phyloP scores from a whole-genome alignment of 1,140 invertebrate genomes.

The Nebria ingens region DNA sequence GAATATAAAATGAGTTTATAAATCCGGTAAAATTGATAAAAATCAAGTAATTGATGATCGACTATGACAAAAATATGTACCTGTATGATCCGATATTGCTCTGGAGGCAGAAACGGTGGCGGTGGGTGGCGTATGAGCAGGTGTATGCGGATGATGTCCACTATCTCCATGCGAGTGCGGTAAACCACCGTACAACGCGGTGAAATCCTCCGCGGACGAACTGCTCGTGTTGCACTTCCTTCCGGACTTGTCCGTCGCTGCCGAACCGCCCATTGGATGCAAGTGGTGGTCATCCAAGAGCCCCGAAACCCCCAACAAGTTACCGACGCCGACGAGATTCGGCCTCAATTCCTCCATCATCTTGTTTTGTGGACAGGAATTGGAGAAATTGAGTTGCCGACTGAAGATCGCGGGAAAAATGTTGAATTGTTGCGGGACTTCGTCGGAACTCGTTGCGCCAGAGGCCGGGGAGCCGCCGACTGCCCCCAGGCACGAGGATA shows the following conservation, averaged over 20 bases:
- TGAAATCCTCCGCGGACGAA: constrained; percentile 71
- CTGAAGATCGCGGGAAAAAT: constrained; percentile 83
- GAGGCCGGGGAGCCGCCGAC: constrained; percentile 32
- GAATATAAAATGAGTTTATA: no score
- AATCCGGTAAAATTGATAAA: no score
- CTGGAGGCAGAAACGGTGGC: constrained; percentile 33
- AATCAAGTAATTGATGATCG: no score
- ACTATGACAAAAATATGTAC: no score
- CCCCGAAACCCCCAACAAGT: constrained; percentile 61
- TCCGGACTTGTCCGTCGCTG: constrained; percentile 41
- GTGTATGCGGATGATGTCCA: constrained; percentile 40
- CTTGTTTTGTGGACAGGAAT: constrained; percentile 54
- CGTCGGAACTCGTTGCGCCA: constrained; percentile 39
- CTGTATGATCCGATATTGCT: constrained; percentile 47
- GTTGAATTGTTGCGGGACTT: constrained; percentile 67
- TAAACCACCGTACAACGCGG: constrained; percentile 55
- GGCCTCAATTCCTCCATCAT: constrained; percentile 76
- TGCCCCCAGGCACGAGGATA: constrained; percentile 33
- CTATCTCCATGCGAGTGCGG: constrained; percentile 36
- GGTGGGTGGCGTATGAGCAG: constrained; percentile 47
- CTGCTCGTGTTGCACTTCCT: constrained; percentile 65
- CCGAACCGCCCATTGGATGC: constrained; percentile 37
- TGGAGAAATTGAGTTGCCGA: constrained; percentile 70
- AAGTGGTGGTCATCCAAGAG: constrained; percentile 66
- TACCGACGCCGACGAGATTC: constrained; percentile 62